Evolutionary conservation across 2,113 vertebrate species (phyloP).

Genomic region (Scalopus aquaticus): DNA sequence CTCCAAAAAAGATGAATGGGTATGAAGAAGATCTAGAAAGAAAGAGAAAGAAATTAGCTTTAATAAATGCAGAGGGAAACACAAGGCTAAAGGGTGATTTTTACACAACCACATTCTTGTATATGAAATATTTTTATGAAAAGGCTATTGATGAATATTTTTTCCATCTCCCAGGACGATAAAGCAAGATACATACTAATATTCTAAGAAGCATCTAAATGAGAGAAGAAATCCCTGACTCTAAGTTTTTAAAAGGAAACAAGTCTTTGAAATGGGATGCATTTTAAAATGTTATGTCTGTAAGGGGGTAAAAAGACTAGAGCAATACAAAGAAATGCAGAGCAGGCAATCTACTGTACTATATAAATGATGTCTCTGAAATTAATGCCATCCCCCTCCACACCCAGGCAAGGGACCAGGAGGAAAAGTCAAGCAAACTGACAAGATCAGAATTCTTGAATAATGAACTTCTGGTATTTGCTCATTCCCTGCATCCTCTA

Average conservation of each 20-base stretch:
- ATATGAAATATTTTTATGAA: slow-evolving; percentile 29
- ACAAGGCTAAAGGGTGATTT: not conserved
- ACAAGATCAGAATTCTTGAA: not conserved
- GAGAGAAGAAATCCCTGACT: not conserved
- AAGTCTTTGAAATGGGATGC: not conserved
- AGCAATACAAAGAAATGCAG: not conserved
- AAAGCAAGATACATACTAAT: not conserved
- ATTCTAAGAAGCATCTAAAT: not conserved
- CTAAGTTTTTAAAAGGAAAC: not conserved
- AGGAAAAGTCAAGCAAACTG: not conserved
- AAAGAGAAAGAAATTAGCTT: not conserved
- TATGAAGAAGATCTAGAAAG: not conserved
- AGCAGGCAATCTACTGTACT: not conserved
- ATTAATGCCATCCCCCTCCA: not conserved
- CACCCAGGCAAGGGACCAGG: not conserved
- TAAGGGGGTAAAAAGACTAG: not conserved
- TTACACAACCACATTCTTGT: not conserved
- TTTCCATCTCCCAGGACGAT: not conserved
- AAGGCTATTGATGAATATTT: not conserved
- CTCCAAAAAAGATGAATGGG: not conserved
- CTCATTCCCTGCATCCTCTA: not conserved
- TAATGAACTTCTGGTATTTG: not conserved
- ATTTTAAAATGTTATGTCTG: slow-evolving; percentile 11
- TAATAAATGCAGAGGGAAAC: not conserved
- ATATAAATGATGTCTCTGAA: not conserved